Percentiles rank a stretch among this genome's conserved stretches.
Conservation (phyloP, 2,888 invertebrate genomes). For the Philaethria dido region DNA sequence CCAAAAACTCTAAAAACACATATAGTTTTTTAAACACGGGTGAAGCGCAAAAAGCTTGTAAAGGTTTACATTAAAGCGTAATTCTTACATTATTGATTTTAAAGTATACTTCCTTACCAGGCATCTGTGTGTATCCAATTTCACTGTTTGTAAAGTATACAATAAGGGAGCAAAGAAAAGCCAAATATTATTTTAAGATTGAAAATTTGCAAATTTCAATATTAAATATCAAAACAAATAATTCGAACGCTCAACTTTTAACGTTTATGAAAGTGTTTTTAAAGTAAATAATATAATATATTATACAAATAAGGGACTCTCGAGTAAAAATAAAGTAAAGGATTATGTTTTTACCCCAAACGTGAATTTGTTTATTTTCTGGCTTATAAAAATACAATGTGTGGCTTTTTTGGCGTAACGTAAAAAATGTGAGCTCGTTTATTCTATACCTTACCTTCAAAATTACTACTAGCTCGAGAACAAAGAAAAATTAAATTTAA, state of each 20-base stretch:
- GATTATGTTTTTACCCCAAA: too few relatives aligned
- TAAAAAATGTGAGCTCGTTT: too few relatives aligned
- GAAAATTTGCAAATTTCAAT: constrained; percentile 11
- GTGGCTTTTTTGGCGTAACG: too few relatives aligned
- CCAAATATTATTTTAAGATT: constrained; percentile 1
- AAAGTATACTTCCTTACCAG: too few relatives aligned
- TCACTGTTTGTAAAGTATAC: neutral
- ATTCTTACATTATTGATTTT: constrained; percentile 1
- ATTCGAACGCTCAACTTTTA: constrained; percentile 1
- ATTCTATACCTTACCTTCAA: too few relatives aligned
- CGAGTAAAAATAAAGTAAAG: too few relatives aligned
- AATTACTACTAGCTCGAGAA: too few relatives aligned
- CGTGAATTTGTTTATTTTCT: too few relatives aligned
- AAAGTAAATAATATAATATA: constrained; percentile 11
- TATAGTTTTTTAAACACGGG: neutral
- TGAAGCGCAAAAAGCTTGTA: neutral
- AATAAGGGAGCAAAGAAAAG: neutral
- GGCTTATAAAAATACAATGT: too few relatives aligned
- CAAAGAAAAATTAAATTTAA: too few relatives aligned
- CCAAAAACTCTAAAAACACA: neutral
- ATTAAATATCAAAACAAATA: constrained; percentile 16
- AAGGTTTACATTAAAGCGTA: neutral
- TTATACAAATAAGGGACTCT: constrained; percentile 11
- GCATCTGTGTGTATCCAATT: neutral
- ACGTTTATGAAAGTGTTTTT: constrained; percentile 9